Conservation (phyloP, 2,888 invertebrate genomes). For the Pristionchus mayeri region DNA sequence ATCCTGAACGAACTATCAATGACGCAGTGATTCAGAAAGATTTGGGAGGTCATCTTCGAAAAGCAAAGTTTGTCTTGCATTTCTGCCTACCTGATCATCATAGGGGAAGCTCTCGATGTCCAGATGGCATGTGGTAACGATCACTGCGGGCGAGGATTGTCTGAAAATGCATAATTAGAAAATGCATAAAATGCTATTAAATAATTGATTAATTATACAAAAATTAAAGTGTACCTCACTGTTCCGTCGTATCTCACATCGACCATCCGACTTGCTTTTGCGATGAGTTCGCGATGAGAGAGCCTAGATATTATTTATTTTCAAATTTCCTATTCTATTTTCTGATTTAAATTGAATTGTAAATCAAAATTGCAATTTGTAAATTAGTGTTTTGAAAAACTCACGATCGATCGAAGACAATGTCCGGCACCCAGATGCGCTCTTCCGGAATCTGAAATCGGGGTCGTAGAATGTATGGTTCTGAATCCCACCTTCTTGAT, state of each 20-base stretch:
- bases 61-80: not conserved
- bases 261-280: conserved; percentile 53
- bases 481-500: too few species aligned
- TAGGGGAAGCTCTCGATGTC: conserved; percentile 61
- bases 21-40: too few species aligned
- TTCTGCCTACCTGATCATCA: conserved; percentile 59
- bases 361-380: not conserved
- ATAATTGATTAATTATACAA: too few species aligned
- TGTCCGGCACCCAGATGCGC: conserved; percentile 62
- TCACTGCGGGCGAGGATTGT: conserved; percentile 5
- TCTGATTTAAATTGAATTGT: not conserved
- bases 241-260: conserved; percentile 59
- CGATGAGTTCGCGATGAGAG: conserved; percentile 47
- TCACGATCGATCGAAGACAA: conserved; percentile 59
- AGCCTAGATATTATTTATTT: not conserved
- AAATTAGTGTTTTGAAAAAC: not conserved
- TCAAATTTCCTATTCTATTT: too few species aligned
- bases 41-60: too few species aligned
- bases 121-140: conserved; percentile 57
- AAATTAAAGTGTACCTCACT: conserved; percentile 47
- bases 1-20: conserved; percentile 25
- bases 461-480: too few species aligned
- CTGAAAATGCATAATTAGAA: not conserved
- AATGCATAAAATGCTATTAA: too few species aligned
- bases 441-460: conserved; percentile 32